phyloP scores from a whole-genome alignment of 1,140 invertebrate species.

The Drosophila dunni region DNA sequence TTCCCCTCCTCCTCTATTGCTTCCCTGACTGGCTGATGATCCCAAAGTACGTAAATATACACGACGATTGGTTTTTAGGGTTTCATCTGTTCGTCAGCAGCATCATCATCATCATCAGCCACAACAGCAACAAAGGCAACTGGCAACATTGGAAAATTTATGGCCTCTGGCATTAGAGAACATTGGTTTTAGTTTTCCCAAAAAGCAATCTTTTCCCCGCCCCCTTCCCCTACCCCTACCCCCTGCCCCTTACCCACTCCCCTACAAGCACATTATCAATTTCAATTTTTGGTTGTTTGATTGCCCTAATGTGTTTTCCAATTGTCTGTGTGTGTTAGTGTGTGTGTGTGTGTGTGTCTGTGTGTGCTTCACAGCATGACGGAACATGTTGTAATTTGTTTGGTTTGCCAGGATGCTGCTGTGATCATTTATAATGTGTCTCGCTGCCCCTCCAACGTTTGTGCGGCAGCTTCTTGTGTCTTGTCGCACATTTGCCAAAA shows the following conservation, averaged over 20 bases:
- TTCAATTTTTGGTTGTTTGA: conserved; percentile 81
- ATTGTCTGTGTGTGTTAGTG: conserved; percentile 48
- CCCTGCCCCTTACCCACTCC: not conserved
- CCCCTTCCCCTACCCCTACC: not conserved
- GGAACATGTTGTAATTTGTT: conserved; percentile 79
- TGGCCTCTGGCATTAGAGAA: conserved; percentile 72
- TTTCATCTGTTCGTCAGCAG: conserved; percentile 50
- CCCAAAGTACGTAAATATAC: conserved; percentile 49
- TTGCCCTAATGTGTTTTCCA: conserved; percentile 79
- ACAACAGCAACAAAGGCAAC: conserved; percentile 41
- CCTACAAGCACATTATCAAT: conserved; percentile 67
- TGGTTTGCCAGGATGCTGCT: conserved; percentile 57
- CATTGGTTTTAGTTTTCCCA: conserved; percentile 68
- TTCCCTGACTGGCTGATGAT: conserved; percentile 67
- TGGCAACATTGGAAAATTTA: conserved; percentile 72
- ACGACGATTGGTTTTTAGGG: conserved; percentile 59
- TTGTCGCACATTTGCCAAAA: conserved; percentile 72
- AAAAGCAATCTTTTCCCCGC: not conserved
- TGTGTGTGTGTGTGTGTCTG: conserved; percentile 17
- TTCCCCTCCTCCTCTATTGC: too few species aligned
- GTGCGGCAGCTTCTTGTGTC: conserved; percentile 47
- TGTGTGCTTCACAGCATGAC: conserved; percentile 50
- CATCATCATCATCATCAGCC: conserved; percentile 57
- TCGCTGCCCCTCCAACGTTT: conserved; percentile 25
- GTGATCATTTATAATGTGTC: conserved; percentile 64